These are phyloP conservation scores for Odontocerum albicorne DNA, from an alignment of 2,888 invertebrate genomes.

Conservation along the genomic window DNA sequence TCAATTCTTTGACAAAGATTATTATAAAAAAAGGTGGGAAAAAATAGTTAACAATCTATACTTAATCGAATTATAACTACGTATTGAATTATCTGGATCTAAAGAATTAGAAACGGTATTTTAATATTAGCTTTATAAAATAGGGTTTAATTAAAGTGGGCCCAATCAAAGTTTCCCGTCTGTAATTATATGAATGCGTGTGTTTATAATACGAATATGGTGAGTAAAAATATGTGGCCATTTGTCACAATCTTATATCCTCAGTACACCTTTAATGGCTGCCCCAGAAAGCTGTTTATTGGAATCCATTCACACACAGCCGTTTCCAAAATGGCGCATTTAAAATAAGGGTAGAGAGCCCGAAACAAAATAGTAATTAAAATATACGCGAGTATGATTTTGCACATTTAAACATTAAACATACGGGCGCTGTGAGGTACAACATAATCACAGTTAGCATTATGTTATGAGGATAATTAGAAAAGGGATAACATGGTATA, in stretches of 20 bases:
- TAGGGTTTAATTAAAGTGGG: slow-evolving; percentile 22
- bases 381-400: slow-evolving; percentile 37
- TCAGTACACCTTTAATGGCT: slow-evolving; percentile 26
- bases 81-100: no score
- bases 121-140: slow-evolving; percentile 8
- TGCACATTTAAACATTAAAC: slow-evolving; percentile 36
- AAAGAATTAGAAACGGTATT: no score
- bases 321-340: slow-evolving; percentile 30
- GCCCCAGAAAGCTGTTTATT: slow-evolving; percentile 35
- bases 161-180: slow-evolving; percentile 16
- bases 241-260: slow-evolving; percentile 36
- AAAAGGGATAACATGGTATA: slow-evolving; percentile 37
- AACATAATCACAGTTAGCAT: slow-evolving; percentile 37
- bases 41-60: no score
- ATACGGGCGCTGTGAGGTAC: slow-evolving; percentile 35
- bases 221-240: slow-evolving; percentile 30
- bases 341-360: slow-evolving; percentile 24
- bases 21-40: no score
- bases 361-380: slow-evolving; percentile 37
- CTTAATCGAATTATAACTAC: no score
- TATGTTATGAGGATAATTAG: slow-evolving; percentile 37
- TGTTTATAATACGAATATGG: slow-evolving; percentile 20
- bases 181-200: slow-evolving; percentile 16
- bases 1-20: no score
- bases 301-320: slow-evolving; percentile 35